Percentiles rank a stretch among this genome's conserved stretches.
Evolutionary conservation across 2,888 invertebrate species (phyloP).

Genomic region (Oxystoma pomonae): DNA sequence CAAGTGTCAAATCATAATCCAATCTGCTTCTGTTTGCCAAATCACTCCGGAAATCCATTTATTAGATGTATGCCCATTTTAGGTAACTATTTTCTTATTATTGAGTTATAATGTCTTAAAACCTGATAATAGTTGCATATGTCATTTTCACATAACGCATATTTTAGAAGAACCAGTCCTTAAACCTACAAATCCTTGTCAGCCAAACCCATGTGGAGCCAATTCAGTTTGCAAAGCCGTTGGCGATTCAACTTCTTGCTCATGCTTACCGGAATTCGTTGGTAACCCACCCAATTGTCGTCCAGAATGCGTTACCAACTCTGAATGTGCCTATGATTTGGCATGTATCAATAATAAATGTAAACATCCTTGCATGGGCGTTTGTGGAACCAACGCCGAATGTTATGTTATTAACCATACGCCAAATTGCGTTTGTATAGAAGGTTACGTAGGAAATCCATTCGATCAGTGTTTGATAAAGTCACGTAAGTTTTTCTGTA

Average conservation of each 20-base stretch:
- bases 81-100: conserved; percentile 8
- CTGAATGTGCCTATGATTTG: conserved; percentile 64
- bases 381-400: conserved; percentile 69
- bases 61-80: conserved; percentile 56
- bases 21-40: conserved; percentile 67
- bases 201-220: conserved; percentile 77
- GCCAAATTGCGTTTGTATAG: conserved; percentile 64
- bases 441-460: conserved; percentile 71
- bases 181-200: conserved; percentile 60
- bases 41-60: conserved; percentile 73
- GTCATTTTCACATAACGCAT: no score
- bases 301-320: conserved; percentile 76
- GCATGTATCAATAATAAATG: conserved; percentile 78
- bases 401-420: conserved; percentile 74
- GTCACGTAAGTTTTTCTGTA: conserved; percentile 30
- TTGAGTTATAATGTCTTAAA: no score
- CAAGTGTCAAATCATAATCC: conserved; percentile 78
- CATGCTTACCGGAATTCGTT: conserved; percentile 63
- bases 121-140: no score
- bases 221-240: conserved; percentile 67
- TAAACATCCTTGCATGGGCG: conserved; percentile 66
- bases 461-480: conserved; percentile 58
- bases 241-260: conserved; percentile 68
- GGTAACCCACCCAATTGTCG: conserved; percentile 73
- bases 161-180: conserved; percentile 39